Conservation (phyloP, 2,888 invertebrate species). For the Phoenoteleia sp. region DNA sequence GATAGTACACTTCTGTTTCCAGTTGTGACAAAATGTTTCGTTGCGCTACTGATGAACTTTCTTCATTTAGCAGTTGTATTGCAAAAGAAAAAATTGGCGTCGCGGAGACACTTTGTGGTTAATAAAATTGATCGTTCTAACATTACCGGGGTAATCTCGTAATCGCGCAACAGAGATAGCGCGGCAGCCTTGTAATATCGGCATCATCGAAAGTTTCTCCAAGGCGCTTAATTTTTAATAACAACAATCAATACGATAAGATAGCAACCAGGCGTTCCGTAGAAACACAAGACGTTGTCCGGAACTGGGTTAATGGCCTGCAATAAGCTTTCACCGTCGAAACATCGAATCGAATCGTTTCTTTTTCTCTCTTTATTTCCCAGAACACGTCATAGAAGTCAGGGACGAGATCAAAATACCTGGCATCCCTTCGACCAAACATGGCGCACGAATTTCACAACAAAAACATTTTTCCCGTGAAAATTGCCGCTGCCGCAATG, state of each 20-base stretch:
- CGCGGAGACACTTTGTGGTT: neutral
- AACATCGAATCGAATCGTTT: slow-evolving; percentile 69
- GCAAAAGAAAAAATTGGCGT: slow-evolving; percentile 33
- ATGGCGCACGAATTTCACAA: slow-evolving; percentile 7
- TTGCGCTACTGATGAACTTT: neutral
- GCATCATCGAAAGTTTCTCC: slow-evolving; percentile 67
- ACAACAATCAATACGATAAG: slow-evolving; percentile 71
- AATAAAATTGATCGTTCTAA: slow-evolving; percentile 48
- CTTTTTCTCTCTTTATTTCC: slow-evolving; percentile 66
- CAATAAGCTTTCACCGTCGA: slow-evolving; percentile 72
- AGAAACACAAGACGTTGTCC: slow-evolving; percentile 69
- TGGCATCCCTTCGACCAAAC: slow-evolving; percentile 31
- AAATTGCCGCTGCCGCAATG: slow-evolving; percentile 4
- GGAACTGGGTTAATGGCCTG: slow-evolving; percentile 73
- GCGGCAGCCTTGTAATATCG: slow-evolving; percentile 55
- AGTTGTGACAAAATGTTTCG: neutral
- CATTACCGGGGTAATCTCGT: slow-evolving; percentile 19
- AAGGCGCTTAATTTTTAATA: slow-evolving; percentile 68
- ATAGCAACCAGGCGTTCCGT: slow-evolving; percentile 59
- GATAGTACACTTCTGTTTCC: no score
- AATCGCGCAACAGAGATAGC: slow-evolving; percentile 47
- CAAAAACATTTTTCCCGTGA: slow-evolving; percentile 12
- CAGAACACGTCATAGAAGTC: slow-evolving; percentile 58
- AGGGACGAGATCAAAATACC: slow-evolving; percentile 39
- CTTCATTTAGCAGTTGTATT: slow-evolving; percentile 7